These are phyloP conservation scores for Lytechinus variegatus DNA, from an alignment of 35 echinoderm and acorn worm species.

Conservation along the genomic window DNA sequence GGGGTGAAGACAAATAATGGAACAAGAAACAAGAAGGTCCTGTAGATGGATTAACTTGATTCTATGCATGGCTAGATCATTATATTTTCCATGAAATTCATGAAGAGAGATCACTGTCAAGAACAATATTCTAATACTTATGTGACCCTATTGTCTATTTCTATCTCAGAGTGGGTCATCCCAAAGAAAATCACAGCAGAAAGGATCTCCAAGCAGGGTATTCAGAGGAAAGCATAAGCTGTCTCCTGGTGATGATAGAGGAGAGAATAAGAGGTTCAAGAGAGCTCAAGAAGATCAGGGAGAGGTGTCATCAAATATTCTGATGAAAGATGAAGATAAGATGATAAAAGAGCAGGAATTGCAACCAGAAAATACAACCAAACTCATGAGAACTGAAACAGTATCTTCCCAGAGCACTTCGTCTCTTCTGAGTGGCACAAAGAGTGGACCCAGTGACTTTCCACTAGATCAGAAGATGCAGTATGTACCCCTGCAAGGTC, in stretches of 20 bases:
- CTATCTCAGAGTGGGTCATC: background rate
- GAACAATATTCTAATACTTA: no score
- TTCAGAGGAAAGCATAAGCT: background rate
- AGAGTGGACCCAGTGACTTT: background rate
- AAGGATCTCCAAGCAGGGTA: background rate
- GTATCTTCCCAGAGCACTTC: background rate
- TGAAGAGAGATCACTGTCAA: no score
- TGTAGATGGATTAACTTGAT: no score
- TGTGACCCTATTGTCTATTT: background rate
- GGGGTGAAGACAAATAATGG: no score
- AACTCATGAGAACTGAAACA: background rate
- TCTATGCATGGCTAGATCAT: no score
- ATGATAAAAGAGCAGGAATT: background rate
- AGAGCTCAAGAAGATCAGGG: background rate
- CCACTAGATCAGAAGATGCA: background rate
- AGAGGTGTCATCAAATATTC: background rate
- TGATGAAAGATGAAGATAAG: background rate
- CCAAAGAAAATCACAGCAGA: background rate
- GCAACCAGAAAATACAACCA: background rate
- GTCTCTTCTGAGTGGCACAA: background rate
- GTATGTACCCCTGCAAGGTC: background rate
- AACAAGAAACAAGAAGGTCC: no score
- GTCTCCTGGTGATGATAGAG: background rate
- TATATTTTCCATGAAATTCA: no score
- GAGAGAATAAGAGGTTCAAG: background rate